Conservation (phyloP, 2,888 invertebrate species). For the Machimus atricapillus region DNA sequence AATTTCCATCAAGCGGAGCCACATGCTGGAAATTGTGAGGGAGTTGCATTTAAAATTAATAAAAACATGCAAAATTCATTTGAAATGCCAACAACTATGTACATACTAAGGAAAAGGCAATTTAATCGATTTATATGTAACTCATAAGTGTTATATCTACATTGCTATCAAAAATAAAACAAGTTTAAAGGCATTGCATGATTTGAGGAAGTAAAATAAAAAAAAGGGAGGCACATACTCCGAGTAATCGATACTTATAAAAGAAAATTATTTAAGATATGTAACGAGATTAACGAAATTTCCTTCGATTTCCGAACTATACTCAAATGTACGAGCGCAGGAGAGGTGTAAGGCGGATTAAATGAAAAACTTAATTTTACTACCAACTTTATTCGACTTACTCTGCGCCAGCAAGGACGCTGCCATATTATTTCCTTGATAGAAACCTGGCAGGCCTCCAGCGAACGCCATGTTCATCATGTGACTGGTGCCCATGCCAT, state of each 20-base stretch:
- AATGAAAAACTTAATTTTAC: conserved; percentile 45
- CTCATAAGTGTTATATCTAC: not conserved
- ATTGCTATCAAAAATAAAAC: not conserved
- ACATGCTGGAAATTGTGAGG: not conserved
- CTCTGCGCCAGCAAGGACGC: conserved; percentile 85
- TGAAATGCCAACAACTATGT: not conserved
- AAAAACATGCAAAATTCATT: not conserved
- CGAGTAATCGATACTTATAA: not conserved
- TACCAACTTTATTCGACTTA: conserved; percentile 65
- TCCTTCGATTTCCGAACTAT: not conserved
- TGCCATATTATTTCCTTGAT: conserved; percentile 64
- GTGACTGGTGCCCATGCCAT: conserved; percentile 51
- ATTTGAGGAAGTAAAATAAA: not conserved
- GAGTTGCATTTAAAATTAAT: not conserved
- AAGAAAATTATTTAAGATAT: not conserved
- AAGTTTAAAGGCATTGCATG: not conserved
- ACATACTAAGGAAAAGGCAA: not conserved
- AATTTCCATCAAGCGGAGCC: not conserved
- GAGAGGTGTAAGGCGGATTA: not conserved
- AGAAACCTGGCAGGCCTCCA: conserved; percentile 62
- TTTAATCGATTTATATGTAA: not conserved
- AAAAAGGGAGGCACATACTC: not conserved
- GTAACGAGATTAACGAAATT: not conserved
- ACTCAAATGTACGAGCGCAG: not conserved
- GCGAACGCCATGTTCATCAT: conserved; percentile 62